Conservation (phyloP, 2,113 vertebrate species). For the Collichthys lucidus region DNA sequence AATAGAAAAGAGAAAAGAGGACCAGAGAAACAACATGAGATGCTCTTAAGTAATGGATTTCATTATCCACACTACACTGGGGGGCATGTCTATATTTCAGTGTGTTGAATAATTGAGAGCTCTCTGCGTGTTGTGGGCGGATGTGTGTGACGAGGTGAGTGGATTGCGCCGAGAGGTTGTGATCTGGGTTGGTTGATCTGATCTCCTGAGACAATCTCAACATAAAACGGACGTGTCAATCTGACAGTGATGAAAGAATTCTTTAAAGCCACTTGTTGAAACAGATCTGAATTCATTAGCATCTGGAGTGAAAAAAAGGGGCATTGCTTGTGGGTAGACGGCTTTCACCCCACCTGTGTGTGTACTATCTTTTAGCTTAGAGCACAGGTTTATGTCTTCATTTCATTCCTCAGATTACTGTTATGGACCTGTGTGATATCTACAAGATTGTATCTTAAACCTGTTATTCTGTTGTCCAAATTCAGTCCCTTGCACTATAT, state of each 20-base stretch:
- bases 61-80: slow-evolving; percentile 10
- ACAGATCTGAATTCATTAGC: slow-evolving; percentile 29
- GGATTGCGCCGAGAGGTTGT: background rate
- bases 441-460: background rate
- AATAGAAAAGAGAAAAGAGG: background rate
- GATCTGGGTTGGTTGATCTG: background rate
- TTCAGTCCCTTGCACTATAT: background rate
- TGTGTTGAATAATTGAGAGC: slow-evolving; percentile 42
- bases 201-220: slow-evolving; percentile 2
- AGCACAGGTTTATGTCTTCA: background rate
- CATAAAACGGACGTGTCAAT: slow-evolving; percentile 21
- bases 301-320: slow-evolving; percentile 5
- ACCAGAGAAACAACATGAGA: background rate
- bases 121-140: slow-evolving; percentile 11
- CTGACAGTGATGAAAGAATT: slow-evolving; percentile 31
- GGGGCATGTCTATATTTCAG: slow-evolving; percentile 42
- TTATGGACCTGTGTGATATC: background rate
- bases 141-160: slow-evolving; percentile 15
- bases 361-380: background rate
- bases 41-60: slow-evolving; percentile 44
- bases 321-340: background rate
- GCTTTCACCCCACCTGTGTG: background rate
- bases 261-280: background rate
- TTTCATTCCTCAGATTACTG: background rate
- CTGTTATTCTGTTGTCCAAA: background rate